Evolutionary conservation across 1,140 invertebrate species (phyloP).

Genomic region (Sminthurinus signatus): DNA sequence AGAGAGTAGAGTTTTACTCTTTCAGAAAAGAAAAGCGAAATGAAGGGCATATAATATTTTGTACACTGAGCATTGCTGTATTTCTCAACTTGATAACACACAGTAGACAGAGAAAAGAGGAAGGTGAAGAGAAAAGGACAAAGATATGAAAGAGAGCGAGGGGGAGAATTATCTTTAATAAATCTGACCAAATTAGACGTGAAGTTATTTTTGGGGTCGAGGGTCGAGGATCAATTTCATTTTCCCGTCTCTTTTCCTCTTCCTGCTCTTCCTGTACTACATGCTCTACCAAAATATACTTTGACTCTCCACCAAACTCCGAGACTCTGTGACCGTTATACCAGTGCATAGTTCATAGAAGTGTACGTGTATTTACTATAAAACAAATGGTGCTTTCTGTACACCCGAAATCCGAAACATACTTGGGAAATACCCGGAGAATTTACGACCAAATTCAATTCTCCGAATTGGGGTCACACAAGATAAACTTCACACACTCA

Average conservation of each 20-base stretch:
- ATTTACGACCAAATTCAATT: constrained; percentile 23
- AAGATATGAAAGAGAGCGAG: background rate
- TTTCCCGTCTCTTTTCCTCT: background rate
- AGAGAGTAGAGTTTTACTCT: too few relatives aligned
- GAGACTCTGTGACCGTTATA: too few relatives aligned
- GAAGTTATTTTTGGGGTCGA: constrained; percentile 18
- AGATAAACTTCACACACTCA: background rate
- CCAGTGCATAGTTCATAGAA: too few relatives aligned
- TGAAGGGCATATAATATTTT: background rate
- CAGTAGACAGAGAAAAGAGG: too few relatives aligned
- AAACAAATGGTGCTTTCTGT: too few relatives aligned
- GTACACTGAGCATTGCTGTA: too few relatives aligned
- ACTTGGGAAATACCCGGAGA: constrained; percentile 6
- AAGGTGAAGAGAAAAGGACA: background rate
- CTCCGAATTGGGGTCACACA: constrained; percentile 17
- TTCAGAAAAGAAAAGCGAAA: background rate
- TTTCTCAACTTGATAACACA: too few relatives aligned
- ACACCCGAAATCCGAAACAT: too few relatives aligned
- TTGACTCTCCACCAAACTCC: background rate
- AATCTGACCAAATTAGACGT: constrained; percentile 24
- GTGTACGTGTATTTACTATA: too few relatives aligned
- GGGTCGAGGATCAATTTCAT: constrained; percentile 7
- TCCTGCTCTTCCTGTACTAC: constrained; percentile 4
- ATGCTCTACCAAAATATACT: background rate
- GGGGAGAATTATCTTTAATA: constrained; percentile 14